Evolutionary conservation across 2,797 vertebrate species (phyloP).

Genomic region (Sebastes dallii): DNA sequence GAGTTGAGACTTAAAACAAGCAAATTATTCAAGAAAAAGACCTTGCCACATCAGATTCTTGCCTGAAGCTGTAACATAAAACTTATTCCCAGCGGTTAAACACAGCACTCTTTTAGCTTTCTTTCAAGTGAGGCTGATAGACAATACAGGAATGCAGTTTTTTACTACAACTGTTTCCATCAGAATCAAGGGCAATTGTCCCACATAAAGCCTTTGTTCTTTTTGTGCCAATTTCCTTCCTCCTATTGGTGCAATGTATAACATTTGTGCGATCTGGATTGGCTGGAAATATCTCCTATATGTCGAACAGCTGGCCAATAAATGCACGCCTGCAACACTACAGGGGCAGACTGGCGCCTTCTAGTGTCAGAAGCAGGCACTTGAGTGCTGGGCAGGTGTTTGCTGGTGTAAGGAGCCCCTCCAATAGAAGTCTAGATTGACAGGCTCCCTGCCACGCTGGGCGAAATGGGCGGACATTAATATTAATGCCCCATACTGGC

Average conservation of each 20-base stretch:
- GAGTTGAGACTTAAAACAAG: constrained; percentile 68
- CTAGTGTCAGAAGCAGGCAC: constrained; percentile 33
- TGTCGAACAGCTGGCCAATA: constrained; percentile 42
- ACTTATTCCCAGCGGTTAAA: constrained; percentile 48
- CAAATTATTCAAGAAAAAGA: constrained; percentile 71
- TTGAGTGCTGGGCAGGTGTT: constrained; percentile 48
- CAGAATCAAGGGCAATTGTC: constrained; percentile 44
- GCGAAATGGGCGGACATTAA: constrained; percentile 79
- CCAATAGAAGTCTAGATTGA: constrained; percentile 69
- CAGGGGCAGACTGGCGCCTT: constrained; percentile 43
- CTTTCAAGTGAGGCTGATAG: constrained; percentile 8
- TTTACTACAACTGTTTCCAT: constrained; percentile 7
- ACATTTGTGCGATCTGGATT: constrained; percentile 43
- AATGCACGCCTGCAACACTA: constrained; percentile 10
- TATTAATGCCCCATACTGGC: constrained; percentile 80
- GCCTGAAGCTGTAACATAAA: constrained; percentile 57
- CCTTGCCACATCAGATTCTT: constrained; percentile 59
- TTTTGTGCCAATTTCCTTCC: constrained; percentile 27
- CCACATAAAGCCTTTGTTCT: constrained; percentile 53
- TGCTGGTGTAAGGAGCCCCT: constrained; percentile 44
- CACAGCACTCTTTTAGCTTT: constrained; percentile 34
- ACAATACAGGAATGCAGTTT: constrained; percentile 2
- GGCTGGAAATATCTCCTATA: constrained; percentile 48
- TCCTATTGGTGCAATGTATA: constrained; percentile 44
- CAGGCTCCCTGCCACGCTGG: constrained; percentile 74